A percentile compares a stretch with the other conserved stretches of the same genome.
These are phyloP conservation scores for Arge pagana DNA, from an alignment of 2,888 invertebrate species.

Conservation along the genomic window DNA sequence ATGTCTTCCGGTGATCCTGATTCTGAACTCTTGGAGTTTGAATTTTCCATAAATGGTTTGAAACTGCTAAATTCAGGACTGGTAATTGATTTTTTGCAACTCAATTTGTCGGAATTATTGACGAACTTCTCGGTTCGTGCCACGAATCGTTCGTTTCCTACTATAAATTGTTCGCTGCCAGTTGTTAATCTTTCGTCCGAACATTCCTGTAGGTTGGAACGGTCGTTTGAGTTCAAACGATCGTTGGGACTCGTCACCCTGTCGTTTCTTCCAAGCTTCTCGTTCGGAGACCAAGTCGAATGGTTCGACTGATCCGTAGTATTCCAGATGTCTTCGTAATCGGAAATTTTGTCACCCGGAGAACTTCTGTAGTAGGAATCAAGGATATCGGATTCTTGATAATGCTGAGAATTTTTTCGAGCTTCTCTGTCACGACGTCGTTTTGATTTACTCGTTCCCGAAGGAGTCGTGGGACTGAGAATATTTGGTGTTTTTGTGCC, in stretches of 20 bases:
- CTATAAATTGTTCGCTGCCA: slow-evolving; percentile 34
- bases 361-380: slow-evolving; percentile 88
- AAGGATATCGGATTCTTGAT: slow-evolving; percentile 79
- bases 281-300: slow-evolving; percentile 52
- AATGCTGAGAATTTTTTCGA: slow-evolving; percentile 59
- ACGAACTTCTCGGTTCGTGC: slow-evolving; percentile 44
- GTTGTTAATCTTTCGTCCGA: slow-evolving; percentile 35
- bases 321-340: slow-evolving; percentile 92
- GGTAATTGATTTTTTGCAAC: slow-evolving; percentile 51
- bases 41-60: slow-evolving; percentile 47
- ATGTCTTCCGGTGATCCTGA: slow-evolving; percentile 44
- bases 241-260: slow-evolving; percentile 29
- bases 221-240: slow-evolving; percentile 42
- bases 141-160: slow-evolving; percentile 44
- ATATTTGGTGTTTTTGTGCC: slow-evolving; percentile 44
- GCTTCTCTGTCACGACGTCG: slow-evolving; percentile 54
- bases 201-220: slow-evolving; percentile 35
- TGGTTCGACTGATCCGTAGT: slow-evolving; percentile 55
- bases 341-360: slow-evolving; percentile 88
- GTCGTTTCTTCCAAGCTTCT: slow-evolving; percentile 39
- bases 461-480: slow-evolving; percentile 53
- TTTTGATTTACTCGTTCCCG: slow-evolving; percentile 51
- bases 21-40: slow-evolving; percentile 37
- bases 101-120: slow-evolving; percentile 45
- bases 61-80: slow-evolving; percentile 55